Conservation (phyloP, 92 coral and sea anemone species). For the Porites lobata region DNA sequence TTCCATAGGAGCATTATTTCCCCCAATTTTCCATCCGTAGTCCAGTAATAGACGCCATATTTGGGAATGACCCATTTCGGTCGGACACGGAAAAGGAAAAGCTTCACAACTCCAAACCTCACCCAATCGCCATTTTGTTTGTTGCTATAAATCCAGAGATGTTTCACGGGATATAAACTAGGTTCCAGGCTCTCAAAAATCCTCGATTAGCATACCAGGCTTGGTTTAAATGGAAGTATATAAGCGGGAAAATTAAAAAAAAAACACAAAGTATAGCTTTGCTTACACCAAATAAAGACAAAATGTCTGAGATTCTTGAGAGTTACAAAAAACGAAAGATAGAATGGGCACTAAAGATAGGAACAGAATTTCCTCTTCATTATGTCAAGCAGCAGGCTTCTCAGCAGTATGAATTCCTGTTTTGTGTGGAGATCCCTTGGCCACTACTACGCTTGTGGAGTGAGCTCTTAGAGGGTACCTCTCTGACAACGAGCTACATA, state of each 20-base stretch:
- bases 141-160: too few relatives aligned
- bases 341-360: constrained; percentile 48
- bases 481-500: constrained; percentile 43
- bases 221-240: neutral
- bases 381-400: constrained; percentile 65
- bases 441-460: constrained; percentile 64
- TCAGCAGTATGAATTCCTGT: constrained; percentile 57
- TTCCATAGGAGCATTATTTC: too few relatives aligned
- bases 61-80: too few relatives aligned
- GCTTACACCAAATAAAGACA: constrained; percentile 21
- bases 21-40: too few relatives aligned
- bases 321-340: constrained; percentile 29
- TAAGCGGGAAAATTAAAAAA: neutral
- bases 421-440: constrained; percentile 77
- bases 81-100: too few relatives aligned
- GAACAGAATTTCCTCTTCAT: constrained; percentile 61
- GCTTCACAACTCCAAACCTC: too few relatives aligned
- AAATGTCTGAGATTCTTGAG: constrained; percentile 58
- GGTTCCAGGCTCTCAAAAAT: too few relatives aligned
- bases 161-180: too few relatives aligned
- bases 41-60: too few relatives aligned
- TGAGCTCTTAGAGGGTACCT: constrained; percentile 37
- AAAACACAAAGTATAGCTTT: neutral
- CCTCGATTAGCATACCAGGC: neutral
- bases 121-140: too few relatives aligned